phyloP scores from a whole-genome alignment of 1,140 invertebrate genomes.

The Achatina immaculata region DNA sequence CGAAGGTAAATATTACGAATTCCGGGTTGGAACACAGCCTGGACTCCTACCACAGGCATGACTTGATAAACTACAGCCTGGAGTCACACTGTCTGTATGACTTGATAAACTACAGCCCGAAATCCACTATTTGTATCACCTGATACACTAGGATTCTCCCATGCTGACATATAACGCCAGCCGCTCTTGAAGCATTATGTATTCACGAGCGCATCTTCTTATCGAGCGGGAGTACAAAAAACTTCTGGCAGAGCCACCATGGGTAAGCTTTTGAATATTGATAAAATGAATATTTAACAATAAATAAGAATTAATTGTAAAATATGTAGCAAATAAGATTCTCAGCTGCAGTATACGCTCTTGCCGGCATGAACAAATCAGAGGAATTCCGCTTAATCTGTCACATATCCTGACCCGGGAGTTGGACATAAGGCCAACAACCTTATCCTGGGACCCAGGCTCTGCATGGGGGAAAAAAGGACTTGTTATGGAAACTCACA shows the following conservation, averaged over 20 bases:
- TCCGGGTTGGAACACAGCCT: neutral
- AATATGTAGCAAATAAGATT: neutral
- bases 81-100: no score
- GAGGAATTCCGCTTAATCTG: no score
- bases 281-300: neutral
- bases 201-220: slow-evolving; percentile 64
- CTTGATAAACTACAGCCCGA: neutral
- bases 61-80: no score
- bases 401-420: no score
- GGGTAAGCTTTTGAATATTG: slow-evolving; percentile 50
- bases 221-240: slow-evolving; percentile 63
- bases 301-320: neutral
- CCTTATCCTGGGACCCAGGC: no score
- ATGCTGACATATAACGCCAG: no score
- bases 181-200: no score
- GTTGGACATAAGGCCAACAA: neutral
- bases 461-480: no score
- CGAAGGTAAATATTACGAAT: slow-evolving; percentile 42
- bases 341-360: neutral
- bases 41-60: neutral
- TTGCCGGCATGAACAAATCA: neutral
- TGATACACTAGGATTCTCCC: slow-evolving; percentile 19
- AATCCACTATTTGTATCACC: neutral
- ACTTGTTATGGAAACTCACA: no score
- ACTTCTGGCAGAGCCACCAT: slow-evolving; percentile 52